Conservation (phyloP, 1,140 invertebrate species). For the Brachionus plicatilis region DNA sequence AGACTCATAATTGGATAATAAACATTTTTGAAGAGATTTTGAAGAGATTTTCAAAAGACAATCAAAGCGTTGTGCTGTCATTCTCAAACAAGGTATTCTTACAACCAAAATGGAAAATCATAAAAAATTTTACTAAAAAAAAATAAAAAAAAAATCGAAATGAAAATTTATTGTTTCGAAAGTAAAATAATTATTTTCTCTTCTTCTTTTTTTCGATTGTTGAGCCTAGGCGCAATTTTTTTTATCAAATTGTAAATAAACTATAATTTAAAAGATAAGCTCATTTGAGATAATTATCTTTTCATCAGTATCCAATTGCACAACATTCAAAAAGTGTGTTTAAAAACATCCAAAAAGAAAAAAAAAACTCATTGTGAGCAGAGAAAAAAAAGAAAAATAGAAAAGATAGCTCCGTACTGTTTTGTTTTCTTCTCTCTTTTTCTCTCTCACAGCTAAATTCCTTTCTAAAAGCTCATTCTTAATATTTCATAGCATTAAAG, state of each 20-base stretch:
- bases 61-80: not conserved
- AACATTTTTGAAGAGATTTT: not conserved
- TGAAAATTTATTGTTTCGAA: not conserved
- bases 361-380: not conserved
- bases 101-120: not conserved
- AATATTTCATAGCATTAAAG: not conserved
- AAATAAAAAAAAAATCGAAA: not conserved
- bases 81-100: not conserved
- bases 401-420: not conserved
- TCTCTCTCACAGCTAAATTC: not conserved
- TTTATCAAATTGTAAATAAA: not conserved
- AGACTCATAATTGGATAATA: not conserved
- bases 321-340: not conserved
- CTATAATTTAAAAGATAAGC: not conserved
- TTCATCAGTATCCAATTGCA: slow-evolving; percentile 24
- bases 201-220: not conserved
- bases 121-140: no score
- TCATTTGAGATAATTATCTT: slow-evolving; percentile 20
- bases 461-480: not conserved
- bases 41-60: not conserved
- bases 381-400: not conserved
- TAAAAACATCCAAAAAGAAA: not conserved
- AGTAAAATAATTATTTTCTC: not conserved
- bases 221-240: not conserved
- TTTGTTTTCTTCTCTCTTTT: not conserved